phyloP scores from a whole-genome alignment of 2,113 vertebrate species.

The Pluvianellus socialis region DNA sequence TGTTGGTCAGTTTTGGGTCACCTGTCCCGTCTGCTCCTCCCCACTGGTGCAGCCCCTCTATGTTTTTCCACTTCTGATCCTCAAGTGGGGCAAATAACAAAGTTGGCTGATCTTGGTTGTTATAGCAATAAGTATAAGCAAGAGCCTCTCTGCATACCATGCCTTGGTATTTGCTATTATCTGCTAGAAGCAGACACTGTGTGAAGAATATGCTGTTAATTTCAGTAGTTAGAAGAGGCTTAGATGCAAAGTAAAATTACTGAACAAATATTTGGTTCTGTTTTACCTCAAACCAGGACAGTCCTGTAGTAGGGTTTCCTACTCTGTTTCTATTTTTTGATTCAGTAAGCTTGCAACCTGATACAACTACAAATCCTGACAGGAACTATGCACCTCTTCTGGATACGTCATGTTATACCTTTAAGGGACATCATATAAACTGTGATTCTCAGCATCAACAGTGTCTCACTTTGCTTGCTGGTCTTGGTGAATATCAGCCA shows the following conservation, averaged over 20 bases:
- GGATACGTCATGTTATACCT: not conserved
- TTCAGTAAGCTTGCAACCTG: not conserved
- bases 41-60: not conserved
- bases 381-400: not conserved
- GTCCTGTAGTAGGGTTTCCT: not conserved
- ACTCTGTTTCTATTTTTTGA: not conserved
- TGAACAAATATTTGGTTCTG: not conserved
- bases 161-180: not conserved
- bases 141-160: not conserved
- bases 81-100: not conserved
- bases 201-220: not conserved
- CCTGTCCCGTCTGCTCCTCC: not conserved
- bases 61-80: not conserved
- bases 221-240: not conserved
- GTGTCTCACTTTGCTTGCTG: not conserved
- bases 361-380: not conserved
- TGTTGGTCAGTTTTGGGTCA: not conserved
- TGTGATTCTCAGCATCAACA: not conserved
- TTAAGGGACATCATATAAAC: not conserved
- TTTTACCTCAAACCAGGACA: not conserved
- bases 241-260: not conserved
- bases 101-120: not conserved
- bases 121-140: not conserved
- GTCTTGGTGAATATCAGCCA: not conserved
- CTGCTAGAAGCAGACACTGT: not conserved